Base-by-base conservation (phyloP, 1,140 invertebrate genomes). In the Daktulosphaira vitifoliae region DNA sequence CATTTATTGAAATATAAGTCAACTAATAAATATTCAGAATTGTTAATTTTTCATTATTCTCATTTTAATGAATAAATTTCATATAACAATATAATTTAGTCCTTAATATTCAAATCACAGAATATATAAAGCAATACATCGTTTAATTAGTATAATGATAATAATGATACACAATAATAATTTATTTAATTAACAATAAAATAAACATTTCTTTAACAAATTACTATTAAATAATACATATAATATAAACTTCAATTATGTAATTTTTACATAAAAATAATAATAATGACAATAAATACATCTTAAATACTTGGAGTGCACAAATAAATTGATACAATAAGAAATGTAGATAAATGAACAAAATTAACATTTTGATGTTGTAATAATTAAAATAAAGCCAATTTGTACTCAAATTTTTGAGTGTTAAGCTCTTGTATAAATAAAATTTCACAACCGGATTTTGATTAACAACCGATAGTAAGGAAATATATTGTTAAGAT, bases 171-270 rank as follows among this genome's bases (percentile, higher is more conserved):
- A 62, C 56, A 62, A 62, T 59, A 59, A 59, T 59, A 62, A 62
- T 62, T 48, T 48, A 48, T 48, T 46, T 62, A 62, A 16, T 62
- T 62, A 62, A 62, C 56, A 62, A 62, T 62, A 46, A 56, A 56
- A 62, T 62, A 62, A 62, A 62, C 56, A 62, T 62, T 62, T 62
- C 46, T 26, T 62, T 20, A 62, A 62, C 56, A 62, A 62, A 16
- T 62, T 62, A 62, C 44, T 62, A 22, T 20, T 48, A n/a, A n/a
- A n/a, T 48, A 33, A 62, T 62, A 48, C 44, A 62, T 39, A 62
- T 25, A 33, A 26, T 33, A 48, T 33, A 62, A 46, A 46, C 16
- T 62, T 20, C 11, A 33, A 20, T 53, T 15, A 62, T 48, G 42
- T 29, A 46, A 44, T 33, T 11, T 33, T 33, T 33, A 33, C 29